Evolutionary conservation across 2,888 invertebrate genomes (phyloP).

Genomic region (Tridacna crocea): DNA sequence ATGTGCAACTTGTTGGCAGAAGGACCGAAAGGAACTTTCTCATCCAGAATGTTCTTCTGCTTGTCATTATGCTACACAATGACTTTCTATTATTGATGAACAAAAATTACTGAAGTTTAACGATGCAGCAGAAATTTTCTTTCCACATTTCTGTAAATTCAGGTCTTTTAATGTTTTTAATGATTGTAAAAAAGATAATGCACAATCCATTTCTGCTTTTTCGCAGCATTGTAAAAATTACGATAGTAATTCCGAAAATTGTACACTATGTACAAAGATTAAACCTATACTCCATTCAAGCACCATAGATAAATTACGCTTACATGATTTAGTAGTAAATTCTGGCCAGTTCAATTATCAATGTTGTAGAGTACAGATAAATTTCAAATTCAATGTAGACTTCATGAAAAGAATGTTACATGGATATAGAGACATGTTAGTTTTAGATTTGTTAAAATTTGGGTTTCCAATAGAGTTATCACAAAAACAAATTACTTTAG

Average conservation of each 20-base stretch:
- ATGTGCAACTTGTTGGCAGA: neutral
- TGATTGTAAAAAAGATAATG: no score
- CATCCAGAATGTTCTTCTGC: conserved; percentile 9
- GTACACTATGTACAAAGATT: no score
- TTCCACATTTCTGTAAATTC: neutral
- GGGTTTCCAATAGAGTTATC: neutral
- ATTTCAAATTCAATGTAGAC: neutral
- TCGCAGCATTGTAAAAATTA: no score
- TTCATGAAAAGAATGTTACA: neutral
- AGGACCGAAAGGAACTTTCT: neutral
- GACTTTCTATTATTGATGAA: neutral
- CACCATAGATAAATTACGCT: no score
- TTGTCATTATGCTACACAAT: neutral
- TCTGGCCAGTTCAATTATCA: neutral
- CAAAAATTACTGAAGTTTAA: neutral
- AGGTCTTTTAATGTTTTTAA: neutral
- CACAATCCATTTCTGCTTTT: no score
- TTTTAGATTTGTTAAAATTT: neutral
- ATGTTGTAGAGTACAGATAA: neutral
- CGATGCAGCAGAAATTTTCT: neutral
- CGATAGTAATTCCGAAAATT: no score
- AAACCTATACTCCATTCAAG: no score
- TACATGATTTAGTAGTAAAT: no score
- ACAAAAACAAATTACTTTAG: neutral
- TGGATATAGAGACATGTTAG: neutral